Evolutionary conservation across 23 tunicate genomes (phyloP), one percentile per base, ranked within the genome.

Genomic region (Ciona savignyi): DNA sequence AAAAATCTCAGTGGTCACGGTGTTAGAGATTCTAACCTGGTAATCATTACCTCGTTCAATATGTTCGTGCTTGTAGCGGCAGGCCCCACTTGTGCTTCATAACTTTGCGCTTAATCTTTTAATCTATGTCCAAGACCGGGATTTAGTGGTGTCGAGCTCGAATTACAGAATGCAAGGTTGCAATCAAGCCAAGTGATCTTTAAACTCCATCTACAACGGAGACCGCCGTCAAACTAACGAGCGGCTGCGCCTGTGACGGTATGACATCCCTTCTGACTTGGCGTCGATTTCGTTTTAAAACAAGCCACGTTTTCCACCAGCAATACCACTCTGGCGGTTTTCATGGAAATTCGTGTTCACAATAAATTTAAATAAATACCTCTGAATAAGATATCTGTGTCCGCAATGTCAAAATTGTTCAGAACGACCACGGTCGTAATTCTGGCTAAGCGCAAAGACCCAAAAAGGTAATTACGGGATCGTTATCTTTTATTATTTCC

Each of bases 161-260:
- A 42, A 42, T 42, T 42, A 42, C 56, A 42, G 56, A 42, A 42
- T 15, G 56, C 56, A 42, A 42, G 56, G 56, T 15, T 6, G 56
- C 56, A 6, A 42, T 42, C 9, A 42, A 42, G 56, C 56, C 56
- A 42, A 42, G 56, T 42, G 56, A 42, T 42, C 56, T 42, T 6
- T 42, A 42, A 42, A 42, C 56, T 42, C 56, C 56, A 42, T 42
- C 56, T 42, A 9, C 11, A 42, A 15, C 56, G 56, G 56, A 42
- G 56, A 42, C 56, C 56, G 56, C 56, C 56, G 56, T 42, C 56
- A 42, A 42, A 42, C 56, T 42, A 42, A 42, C 56, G 56, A 42
- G 56, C 56, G 56, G 11, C 56, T 42, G 56, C 15, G 56, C 56
- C 15, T 42, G 56, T 42, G 15, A 15, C 56, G 56, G 56, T 42